These are phyloP conservation scores for Latrodectus hesperus DNA, from an alignment of 2,888 invertebrate genomes.

Conservation along the genomic window DNA sequence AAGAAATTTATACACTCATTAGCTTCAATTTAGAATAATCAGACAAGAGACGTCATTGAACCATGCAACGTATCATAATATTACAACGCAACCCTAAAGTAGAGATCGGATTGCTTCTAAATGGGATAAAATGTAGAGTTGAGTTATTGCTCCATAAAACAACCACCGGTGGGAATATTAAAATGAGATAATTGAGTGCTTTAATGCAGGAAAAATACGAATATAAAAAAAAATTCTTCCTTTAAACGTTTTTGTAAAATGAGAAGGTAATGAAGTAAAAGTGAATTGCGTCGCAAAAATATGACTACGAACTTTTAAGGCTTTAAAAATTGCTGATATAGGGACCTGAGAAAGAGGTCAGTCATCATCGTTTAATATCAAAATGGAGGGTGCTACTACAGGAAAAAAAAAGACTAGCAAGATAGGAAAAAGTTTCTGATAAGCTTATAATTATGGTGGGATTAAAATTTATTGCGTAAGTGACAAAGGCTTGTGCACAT, in stretches of 20 bases:
- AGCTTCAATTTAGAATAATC: slow-evolving; percentile 43
- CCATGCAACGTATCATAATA: slow-evolving; percentile 24
- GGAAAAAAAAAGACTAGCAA: neutral
- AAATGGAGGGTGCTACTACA: neutral
- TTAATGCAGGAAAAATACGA: slow-evolving; percentile 45
- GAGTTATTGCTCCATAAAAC: slow-evolving; percentile 61
- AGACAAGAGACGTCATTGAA: slow-evolving; percentile 30
- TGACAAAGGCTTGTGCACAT: too few species aligned
- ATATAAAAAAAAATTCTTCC: slow-evolving; percentile 24
- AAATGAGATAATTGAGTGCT: slow-evolving; percentile 64
- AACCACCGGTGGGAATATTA: slow-evolving; percentile 54
- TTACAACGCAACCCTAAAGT: neutral
- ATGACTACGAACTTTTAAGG: slow-evolving; percentile 40
- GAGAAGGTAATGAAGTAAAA: slow-evolving; percentile 61
- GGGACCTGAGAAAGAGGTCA: slow-evolving; percentile 30
- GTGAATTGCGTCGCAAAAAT: slow-evolving; percentile 45
- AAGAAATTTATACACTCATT: slow-evolving; percentile 40
- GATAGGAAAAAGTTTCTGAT: too few species aligned
- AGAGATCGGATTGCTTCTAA: slow-evolving; percentile 27
- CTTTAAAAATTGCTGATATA: slow-evolving; percentile 47
- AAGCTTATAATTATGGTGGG: too few species aligned
- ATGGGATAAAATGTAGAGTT: slow-evolving; percentile 37
- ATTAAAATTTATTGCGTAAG: too few species aligned
- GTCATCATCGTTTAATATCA: slow-evolving; percentile 34
- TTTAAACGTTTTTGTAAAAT: slow-evolving; percentile 30